Percentiles rank a stretch among this genome's conserved stretches.
These are phyloP conservation scores for Aphelenchoides avenae DNA, from an alignment of 1,140 invertebrate species.

Conservation along the genomic window DNA sequence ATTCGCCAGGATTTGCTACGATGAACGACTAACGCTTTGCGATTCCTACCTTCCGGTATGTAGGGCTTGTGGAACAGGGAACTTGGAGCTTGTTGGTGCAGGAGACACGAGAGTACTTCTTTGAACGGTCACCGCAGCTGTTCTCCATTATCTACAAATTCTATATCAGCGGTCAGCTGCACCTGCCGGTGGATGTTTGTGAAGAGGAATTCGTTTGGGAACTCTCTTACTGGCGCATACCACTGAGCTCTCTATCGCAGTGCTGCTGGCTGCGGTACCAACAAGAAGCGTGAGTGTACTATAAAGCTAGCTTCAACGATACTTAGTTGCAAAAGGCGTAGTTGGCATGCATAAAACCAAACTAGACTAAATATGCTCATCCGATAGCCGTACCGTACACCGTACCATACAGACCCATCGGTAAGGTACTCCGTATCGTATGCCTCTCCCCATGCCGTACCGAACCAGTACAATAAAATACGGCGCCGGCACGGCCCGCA, in stretches of 20 bases:
- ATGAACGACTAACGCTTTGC: slow-evolving; percentile 22
- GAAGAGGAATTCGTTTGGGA: slow-evolving; percentile 30
- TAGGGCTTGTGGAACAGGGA: too few relatives aligned
- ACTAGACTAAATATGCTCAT: too few relatives aligned
- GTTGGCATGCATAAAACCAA: too few relatives aligned
- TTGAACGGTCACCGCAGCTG: slow-evolving; percentile 30
- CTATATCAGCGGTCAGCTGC: slow-evolving; percentile 25
- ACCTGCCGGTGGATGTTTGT: slow-evolving; percentile 29
- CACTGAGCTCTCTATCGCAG: slow-evolving; percentile 16
- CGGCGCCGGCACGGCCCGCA: too few relatives aligned
- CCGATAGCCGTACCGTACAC: too few relatives aligned
- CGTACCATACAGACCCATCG: too few relatives aligned
- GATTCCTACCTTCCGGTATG: too few relatives aligned
- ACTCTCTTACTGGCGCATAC: slow-evolving; percentile 30
- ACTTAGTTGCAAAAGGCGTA: too few relatives aligned
- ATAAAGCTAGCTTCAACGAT: too few relatives aligned
- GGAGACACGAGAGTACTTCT: slow-evolving; percentile 37
- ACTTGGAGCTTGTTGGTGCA: too few relatives aligned
- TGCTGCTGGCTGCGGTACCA: slow-evolving; percentile 23
- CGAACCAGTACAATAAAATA: slow-evolving; percentile 17
- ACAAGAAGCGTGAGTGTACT: slow-evolving; percentile 29
- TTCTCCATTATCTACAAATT: slow-evolving; percentile 34
- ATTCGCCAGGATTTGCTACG: slow-evolving; percentile 20
- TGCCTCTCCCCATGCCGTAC: slow-evolving; percentile 38
- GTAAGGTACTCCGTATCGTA: too few relatives aligned